These are phyloP conservation scores for Aphrocallistes beatrix DNA, from an alignment of 37 sponge, comb jelly and placozoan species.

Conservation along the genomic window DNA sequence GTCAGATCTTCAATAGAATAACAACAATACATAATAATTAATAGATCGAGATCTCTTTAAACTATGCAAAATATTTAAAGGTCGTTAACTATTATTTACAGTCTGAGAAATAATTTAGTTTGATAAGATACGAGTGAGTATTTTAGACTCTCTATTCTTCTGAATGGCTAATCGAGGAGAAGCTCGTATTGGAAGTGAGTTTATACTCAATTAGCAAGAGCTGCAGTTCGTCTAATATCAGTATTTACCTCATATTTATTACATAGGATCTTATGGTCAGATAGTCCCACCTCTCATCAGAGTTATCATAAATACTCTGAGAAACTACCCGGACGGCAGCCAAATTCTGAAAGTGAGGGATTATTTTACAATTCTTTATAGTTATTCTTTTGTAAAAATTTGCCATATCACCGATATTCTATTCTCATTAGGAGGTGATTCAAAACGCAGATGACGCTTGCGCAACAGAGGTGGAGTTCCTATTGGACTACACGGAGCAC, in stretches of 20 bases:
- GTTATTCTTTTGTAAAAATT: background rate
- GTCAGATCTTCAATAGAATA: no score
- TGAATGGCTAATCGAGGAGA: background rate
- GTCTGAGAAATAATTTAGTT: no score
- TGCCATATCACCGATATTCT: background rate
- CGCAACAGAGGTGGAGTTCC: background rate
- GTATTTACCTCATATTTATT: background rate
- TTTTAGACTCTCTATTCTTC: no score
- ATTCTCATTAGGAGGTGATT: background rate
- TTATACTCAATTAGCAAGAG: no score
- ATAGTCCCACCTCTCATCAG: constrained; percentile 4
- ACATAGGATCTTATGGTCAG: background rate
- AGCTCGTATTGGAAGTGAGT: background rate
- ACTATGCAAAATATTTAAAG: no score
- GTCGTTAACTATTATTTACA: no score
- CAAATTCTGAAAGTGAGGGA: constrained; percentile 17
- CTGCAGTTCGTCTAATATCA: no score
- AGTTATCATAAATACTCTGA: background rate
- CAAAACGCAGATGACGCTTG: background rate
- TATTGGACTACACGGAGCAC: background rate
- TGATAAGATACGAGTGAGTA: no score
- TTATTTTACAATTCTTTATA: no score
- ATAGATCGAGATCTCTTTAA: no score
- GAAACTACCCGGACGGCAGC: constrained; percentile 20
- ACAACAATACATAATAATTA: no score